Evolutionary conservation across 2,888 invertebrate genomes (phyloP).

Genomic region (Diplazon laetatorius): DNA sequence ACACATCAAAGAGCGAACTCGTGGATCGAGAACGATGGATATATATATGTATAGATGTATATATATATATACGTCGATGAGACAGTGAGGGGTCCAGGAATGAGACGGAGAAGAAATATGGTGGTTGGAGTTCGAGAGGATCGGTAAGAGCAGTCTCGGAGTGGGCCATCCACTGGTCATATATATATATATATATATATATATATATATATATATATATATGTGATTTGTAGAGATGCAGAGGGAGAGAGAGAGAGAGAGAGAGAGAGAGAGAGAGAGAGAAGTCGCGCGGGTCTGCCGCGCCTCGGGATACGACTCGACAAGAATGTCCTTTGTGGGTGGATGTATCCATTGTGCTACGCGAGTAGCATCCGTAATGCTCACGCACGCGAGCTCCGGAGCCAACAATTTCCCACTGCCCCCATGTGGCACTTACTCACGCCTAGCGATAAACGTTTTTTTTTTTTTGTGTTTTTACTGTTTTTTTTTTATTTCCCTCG

Average conservation of each 20-base stretch:
- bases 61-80: slow-evolving; percentile 1
- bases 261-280: background rate
- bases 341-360: slow-evolving; percentile 64
- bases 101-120: slow-evolving; percentile 22
- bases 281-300: slow-evolving; percentile 49
- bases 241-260: background rate
- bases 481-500: slow-evolving; percentile 3
- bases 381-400: slow-evolving; percentile 64
- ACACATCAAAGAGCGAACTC: slow-evolving; percentile 29
- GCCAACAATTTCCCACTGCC: slow-evolving; percentile 52
- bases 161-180: slow-evolving; percentile 3
- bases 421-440: slow-evolving; percentile 35
- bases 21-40: slow-evolving; percentile 31
- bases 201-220: background rate
- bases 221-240: background rate
- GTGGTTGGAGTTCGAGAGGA: slow-evolving; percentile 21
- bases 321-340: slow-evolving; percentile 70
- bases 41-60: slow-evolving; percentile 18
- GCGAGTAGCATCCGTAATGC: slow-evolving; percentile 64
- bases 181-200: background rate
- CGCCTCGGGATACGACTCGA: slow-evolving; percentile 68
- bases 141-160: background rate
- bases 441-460: slow-evolving; percentile 40
- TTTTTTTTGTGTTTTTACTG: slow-evolving; percentile 6
- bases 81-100: slow-evolving; percentile 13